These are phyloP conservation scores for Atethmia centrago DNA, from an alignment of 2,888 invertebrate genomes.

Conservation along the genomic window DNA sequence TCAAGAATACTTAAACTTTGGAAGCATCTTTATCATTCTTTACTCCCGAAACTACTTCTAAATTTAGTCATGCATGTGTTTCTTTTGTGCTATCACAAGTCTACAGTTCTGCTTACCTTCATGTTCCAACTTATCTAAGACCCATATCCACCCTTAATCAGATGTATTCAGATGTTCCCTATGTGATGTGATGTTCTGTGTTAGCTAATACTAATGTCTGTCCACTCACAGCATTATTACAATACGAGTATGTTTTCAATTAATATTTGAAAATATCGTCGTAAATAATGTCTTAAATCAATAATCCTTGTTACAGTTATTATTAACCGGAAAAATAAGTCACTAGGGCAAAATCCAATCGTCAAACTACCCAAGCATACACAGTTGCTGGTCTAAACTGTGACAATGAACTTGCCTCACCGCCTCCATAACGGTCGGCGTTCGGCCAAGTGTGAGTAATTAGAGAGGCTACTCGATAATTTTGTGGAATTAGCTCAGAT, in stretches of 20 bases:
- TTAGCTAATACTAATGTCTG: neutral
- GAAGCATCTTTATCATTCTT: no score
- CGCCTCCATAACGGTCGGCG: slow-evolving; percentile 71
- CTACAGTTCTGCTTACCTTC: neutral
- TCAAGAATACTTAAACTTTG: neutral
- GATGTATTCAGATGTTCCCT: neutral
- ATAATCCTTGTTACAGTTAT: neutral
- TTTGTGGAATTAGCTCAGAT: slow-evolving; percentile 48
- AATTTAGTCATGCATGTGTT: neutral
- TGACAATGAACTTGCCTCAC: slow-evolving; percentile 73
- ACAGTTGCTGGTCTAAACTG: slow-evolving; percentile 71
- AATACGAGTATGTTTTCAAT: neutral
- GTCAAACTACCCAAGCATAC: slow-evolving; percentile 60
- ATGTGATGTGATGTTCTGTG: no score
- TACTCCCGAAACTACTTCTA: no score
- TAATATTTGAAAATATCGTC: neutral
- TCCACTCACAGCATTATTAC: neutral
- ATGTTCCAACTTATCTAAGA: neutral
- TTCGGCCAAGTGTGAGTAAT: slow-evolving; percentile 71
- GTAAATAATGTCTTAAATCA: neutral
- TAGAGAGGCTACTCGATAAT: slow-evolving; percentile 68
- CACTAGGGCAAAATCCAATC: slow-evolving; percentile 28
- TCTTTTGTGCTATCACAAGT: neutral
- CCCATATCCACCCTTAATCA: neutral
- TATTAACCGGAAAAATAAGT: slow-evolving; percentile 19